Evolutionary conservation across 2,888 invertebrate genomes (phyloP), one percentile per base, ranked within the genome.

Genomic region (Ceriagrion tenellum): DNA sequence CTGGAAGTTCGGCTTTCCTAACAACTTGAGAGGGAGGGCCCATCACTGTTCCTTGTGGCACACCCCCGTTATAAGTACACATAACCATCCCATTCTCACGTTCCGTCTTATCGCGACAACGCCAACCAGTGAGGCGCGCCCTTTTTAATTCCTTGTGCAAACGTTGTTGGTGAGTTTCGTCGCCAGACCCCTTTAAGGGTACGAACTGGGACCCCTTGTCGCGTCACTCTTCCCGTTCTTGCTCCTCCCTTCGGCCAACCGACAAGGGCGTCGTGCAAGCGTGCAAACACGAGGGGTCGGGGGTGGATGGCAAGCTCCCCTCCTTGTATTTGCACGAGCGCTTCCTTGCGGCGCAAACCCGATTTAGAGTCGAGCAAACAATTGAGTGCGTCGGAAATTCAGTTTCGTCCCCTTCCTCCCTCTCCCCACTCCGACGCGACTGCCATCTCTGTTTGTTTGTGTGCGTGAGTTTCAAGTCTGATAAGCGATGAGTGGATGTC

Each of bases 331-430:
- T 81, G 0, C 35, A 16, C 81, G 3, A 4, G 35, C 81, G 81
- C 81, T 0, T 26, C 81, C 81, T 81, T 81, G 81, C 30, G 81
- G 81, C 81, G 81, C 16, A 35, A 81, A 81, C 81, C 35, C 81
- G 81, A 81, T 35, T 81, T 81, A 30, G 18, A 35, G 81, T 16
- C 16, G 81, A 13, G 81, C 81, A 81, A 81, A 81, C 81, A 81
- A 35, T 81, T 81, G 81, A 81, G 74, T 23, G 69, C 69, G 81
- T 81, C 35, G 81, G 81, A 81, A 81, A 81, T 81, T 81, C 74
- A 35, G 74, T 81, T 81, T 81, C 69, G 4, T 23, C 69, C 69
- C 26, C 26, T 1, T 8, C 47, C 47, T 8, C 8, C 47, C 47
- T 8, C 8, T 8, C 47, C 16, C 59, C 12, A 20, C 59, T 59